These are phyloP conservation scores for Jacana jacana DNA, from an alignment of 2,113 vertebrate species.

Conservation along the genomic window DNA sequence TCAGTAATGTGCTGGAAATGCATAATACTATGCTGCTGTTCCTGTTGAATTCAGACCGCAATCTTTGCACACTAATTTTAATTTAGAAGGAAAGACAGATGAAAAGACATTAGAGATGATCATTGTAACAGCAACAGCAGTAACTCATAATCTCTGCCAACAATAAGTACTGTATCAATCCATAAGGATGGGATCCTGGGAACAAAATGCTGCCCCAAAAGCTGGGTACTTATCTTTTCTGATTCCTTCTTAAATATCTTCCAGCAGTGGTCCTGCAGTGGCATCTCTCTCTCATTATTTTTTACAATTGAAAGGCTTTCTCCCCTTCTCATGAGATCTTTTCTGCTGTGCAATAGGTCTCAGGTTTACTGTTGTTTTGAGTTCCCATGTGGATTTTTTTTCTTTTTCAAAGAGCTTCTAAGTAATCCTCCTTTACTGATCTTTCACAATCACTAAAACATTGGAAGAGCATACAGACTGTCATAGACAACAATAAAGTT, in stretches of 20 bases:
- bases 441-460: background rate
- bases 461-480: background rate
- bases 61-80: background rate
- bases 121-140: background rate
- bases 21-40: background rate
- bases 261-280: background rate
- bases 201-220: background rate
- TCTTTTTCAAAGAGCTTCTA: conserved; percentile 8
- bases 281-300: background rate
- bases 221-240: background rate
- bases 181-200: background rate
- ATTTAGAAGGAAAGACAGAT: background rate
- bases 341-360: background rate
- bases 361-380: conserved; percentile 8
- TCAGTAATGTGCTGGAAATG: background rate
- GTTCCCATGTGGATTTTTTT: background rate
- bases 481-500: conserved; percentile 9
- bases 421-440: background rate
- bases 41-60: background rate
- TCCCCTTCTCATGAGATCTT: background rate
- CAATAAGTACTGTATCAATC: background rate
- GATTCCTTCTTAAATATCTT: background rate
- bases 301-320: conserved; percentile 1
- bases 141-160: background rate
- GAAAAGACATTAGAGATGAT: background rate